These are phyloP conservation scores for Triplophysa tibetana DNA, from an alignment of 2,113 vertebrate genomes.

Conservation along the genomic window DNA sequence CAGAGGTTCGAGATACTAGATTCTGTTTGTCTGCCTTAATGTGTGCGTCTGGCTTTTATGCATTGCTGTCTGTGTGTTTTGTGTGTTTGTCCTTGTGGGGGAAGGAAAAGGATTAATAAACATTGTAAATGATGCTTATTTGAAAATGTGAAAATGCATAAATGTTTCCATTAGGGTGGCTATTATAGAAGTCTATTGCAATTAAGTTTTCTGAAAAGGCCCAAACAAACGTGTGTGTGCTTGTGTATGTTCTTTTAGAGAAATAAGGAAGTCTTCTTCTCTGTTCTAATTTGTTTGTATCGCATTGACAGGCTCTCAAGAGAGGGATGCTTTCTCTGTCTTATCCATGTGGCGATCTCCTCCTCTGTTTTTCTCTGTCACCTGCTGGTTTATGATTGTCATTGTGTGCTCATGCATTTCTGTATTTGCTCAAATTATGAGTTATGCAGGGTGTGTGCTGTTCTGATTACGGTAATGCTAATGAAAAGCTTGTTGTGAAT, in stretches of 20 bases:
- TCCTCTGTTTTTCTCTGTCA: neutral
- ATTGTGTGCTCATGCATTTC: neutral
- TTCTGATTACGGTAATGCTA: constrained; percentile 41
- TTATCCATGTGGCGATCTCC: neutral
- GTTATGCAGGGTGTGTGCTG: constrained; percentile 2
- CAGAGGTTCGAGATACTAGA: constrained; percentile 19
- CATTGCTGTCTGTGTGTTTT: no score
- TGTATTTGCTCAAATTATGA: neutral
- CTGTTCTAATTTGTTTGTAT: neutral
- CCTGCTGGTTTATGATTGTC: neutral
- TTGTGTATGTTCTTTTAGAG: neutral
- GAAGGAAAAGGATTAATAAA: no score
- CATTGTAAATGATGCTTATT: no score
- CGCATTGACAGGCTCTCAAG: neutral
- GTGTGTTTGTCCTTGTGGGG: no score
- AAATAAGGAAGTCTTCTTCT: neutral
- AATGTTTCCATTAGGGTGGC: no score
- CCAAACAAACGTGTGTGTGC: neutral
- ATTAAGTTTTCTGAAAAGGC: no score
- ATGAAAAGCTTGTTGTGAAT: constrained; percentile 35
- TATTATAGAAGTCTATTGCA: no score
- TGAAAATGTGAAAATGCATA: no score
- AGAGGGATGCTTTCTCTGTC: neutral
- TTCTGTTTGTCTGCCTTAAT: neutral
- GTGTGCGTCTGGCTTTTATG: no score